Evolutionary conservation across 1,140 invertebrate species (phyloP).

Genomic region (Agraylea sexmaculata): DNA sequence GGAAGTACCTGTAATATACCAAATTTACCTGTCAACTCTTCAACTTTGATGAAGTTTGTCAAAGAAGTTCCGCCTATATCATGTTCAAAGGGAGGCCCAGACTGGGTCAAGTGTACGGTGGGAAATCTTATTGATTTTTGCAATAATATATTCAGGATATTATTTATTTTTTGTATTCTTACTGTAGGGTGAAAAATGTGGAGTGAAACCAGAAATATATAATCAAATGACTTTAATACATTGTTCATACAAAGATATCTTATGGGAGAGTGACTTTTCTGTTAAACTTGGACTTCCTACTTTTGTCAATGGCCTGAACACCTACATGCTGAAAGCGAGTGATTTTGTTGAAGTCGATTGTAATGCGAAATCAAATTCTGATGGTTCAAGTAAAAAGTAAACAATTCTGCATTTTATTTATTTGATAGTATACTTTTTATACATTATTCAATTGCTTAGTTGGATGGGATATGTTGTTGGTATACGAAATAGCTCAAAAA

Average conservation of each 20-base stretch:
- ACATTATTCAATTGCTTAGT: conserved; percentile 7
- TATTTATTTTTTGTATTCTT: background rate
- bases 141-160: background rate
- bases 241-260: conserved; percentile 15
- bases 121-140: background rate
- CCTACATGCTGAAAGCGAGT: conserved; percentile 10
- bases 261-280: conserved; percentile 14
- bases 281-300: conserved; percentile 4
- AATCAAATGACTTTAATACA: conserved; percentile 2
- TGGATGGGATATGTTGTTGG: conserved; percentile 15
- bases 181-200: conserved; percentile 13
- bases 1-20: conserved; percentile 18
- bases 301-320: background rate
- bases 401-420: too few species aligned
- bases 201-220: conserved; percentile 12
- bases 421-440: too few species aligned
- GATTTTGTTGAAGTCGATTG: conserved; percentile 19
- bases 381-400: conserved; percentile 8
- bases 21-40: conserved; percentile 16
- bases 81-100: conserved; percentile 9
- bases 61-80: conserved; percentile 11
- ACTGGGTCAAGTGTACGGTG: conserved; percentile 18
- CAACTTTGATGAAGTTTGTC: conserved; percentile 15
- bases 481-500: conserved; percentile 9
- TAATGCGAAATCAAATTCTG: conserved; percentile 6